Percentiles rank a stretch among this genome's conserved stretches.
Evolutionary conservation across 2,113 vertebrate species (phyloP).

Genomic region (Sinocyclocheilus grahami): DNA sequence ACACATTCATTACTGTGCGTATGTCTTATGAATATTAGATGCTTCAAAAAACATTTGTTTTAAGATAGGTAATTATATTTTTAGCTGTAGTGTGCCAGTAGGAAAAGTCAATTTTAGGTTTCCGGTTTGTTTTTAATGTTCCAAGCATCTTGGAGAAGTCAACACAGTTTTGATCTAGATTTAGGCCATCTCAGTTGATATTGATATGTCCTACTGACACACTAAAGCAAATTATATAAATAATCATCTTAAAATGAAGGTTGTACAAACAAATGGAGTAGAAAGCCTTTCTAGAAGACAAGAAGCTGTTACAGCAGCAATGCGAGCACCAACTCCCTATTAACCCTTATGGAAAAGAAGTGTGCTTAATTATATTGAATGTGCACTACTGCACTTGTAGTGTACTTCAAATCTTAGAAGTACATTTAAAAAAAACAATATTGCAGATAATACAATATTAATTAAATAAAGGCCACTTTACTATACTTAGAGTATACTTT

Average conservation of each 20-base stretch:
- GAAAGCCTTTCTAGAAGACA: not conserved
- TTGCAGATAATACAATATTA: too few relatives aligned
- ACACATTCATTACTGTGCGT: not conserved
- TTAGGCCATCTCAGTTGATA: not conserved
- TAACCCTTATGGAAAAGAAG: not conserved
- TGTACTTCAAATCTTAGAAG: too few relatives aligned
- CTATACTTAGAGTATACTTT: too few relatives aligned
- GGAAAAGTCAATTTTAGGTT: not conserved
- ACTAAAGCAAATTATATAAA: too few relatives aligned
- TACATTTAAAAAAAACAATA: too few relatives aligned
- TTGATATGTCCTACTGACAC: too few relatives aligned
- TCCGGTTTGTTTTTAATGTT: not conserved
- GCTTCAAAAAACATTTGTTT: not conserved
- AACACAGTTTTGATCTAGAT: not conserved
- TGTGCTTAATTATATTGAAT: too few relatives aligned
- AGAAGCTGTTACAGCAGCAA: not conserved
- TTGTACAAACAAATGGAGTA: not conserved
- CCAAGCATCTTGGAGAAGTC: not conserved
- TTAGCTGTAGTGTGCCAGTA: not conserved
- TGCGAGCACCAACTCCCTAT: not conserved
- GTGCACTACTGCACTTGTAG: too few relatives aligned
- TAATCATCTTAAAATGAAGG: too few relatives aligned
- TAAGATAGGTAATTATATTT: not conserved
- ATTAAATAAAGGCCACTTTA: too few relatives aligned
- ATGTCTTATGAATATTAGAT: not conserved